A percentile compares a stretch with the other conserved stretches of the same genome.
Conservation (phyloP, 2,888 invertebrate species). For the Xestia c-nigrum region DNA sequence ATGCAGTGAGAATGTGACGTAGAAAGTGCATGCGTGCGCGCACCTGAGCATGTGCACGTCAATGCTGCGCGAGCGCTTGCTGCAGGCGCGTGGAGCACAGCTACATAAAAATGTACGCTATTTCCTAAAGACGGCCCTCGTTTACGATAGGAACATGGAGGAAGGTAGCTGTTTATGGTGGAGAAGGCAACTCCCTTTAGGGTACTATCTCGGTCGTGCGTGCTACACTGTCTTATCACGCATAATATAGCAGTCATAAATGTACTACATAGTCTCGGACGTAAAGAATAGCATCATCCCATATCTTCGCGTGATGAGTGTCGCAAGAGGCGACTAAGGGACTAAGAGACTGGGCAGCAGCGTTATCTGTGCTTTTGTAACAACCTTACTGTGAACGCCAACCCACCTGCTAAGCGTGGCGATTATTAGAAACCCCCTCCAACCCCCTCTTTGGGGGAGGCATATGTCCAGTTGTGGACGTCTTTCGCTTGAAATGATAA, state of each 20-base stretch:
- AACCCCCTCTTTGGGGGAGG: no score
- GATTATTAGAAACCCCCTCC: no score
- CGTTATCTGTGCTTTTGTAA: no score
- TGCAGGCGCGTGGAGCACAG: constrained; percentile 28
- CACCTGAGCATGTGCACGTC: constrained; percentile 20
- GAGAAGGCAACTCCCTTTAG: constrained; percentile 28
- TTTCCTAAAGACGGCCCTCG: constrained; percentile 51
- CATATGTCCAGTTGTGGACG: no score
- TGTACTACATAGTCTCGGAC: neutral
- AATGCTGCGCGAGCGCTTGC: constrained; percentile 12
- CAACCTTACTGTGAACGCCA: no score
- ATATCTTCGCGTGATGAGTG: no score
- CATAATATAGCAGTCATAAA: neutral
- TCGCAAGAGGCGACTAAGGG: no score
- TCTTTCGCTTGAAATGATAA: no score
- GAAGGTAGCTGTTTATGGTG: neutral
- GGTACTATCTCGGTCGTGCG: neutral
- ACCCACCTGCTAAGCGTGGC: no score
- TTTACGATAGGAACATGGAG: constrained; percentile 13
- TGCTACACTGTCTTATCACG: neutral
- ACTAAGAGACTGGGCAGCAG: no score
- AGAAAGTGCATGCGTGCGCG: constrained; percentile 65
- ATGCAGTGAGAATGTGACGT: constrained; percentile 58
- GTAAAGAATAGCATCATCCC: no score
- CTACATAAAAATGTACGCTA: constrained; percentile 53